A percentile compares a stretch with the other conserved stretches of the same genome.
Evolutionary conservation across 2,797 vertebrate species (phyloP).

Genomic region (Chrosomus eos): DNA sequence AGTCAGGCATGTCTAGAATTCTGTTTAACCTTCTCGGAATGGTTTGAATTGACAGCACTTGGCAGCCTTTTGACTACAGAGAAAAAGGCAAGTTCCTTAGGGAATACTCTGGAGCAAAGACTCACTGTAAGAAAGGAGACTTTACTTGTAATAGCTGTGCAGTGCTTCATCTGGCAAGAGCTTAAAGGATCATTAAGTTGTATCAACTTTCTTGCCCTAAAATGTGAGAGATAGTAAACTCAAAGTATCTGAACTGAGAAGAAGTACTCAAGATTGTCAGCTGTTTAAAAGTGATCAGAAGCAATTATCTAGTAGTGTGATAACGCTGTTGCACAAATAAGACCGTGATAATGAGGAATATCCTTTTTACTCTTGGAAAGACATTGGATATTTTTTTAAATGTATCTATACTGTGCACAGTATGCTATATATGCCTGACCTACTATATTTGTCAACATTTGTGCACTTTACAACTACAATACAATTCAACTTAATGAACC

Average conservation of each 20-base stretch:
- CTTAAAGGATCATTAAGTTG: slow-evolving; percentile 20
- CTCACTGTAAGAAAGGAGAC: slow-evolving; percentile 1
- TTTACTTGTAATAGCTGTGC: slow-evolving; percentile 29
- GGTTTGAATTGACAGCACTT: slow-evolving; percentile 32
- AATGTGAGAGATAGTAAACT: slow-evolving; percentile 17
- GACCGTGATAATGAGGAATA: not conserved
- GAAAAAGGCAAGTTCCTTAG: slow-evolving; percentile 22
- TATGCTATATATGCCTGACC: not conserved
- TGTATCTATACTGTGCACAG: not conserved
- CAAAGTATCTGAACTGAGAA: not conserved
- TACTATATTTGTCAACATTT: not conserved
- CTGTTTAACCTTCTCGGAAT: slow-evolving; percentile 34
- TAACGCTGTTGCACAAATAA: not conserved
- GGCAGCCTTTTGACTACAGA: slow-evolving; percentile 33
- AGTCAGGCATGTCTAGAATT: slow-evolving; percentile 30
- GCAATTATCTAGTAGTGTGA: not conserved
- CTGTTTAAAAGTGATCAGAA: not conserved
- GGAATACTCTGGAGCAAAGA: slow-evolving; percentile 17
- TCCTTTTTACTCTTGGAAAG: not conserved
- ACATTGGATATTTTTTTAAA: not conserved
- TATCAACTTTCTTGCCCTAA: slow-evolving; percentile 27
- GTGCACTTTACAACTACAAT: not conserved
- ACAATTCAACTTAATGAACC: not conserved
- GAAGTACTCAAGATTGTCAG: slow-evolving; percentile 3
- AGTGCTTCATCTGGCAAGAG: slow-evolving; percentile 22